Evolutionary conservation across 2,797 vertebrate genomes (phyloP).

Genomic region (Leptodactylus fallax): DNA sequence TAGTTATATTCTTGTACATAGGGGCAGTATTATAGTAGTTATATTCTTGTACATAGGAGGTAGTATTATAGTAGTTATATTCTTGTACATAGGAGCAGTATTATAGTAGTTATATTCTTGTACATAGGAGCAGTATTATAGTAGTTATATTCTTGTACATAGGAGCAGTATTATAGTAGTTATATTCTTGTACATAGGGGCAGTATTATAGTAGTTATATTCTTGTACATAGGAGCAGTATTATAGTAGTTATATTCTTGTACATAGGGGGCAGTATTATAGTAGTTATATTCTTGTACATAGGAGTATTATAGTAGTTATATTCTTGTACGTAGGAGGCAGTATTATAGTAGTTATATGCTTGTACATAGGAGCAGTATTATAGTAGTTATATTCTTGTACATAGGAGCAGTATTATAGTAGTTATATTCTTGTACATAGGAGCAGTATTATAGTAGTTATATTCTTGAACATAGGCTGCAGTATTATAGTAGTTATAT

Average conservation of each 20-base stretch:
- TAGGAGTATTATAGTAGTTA: slow-evolving; percentile 13
- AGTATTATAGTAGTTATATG: too few species aligned
- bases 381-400: too few species aligned
- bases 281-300: slow-evolving; percentile 6
- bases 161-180: too few species aligned
- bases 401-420: too few species aligned
- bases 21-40: too few species aligned
- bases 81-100: neutral
- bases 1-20: neutral
- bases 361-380: too few species aligned
- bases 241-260: slow-evolving; percentile 18
- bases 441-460: too few species aligned
- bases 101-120: neutral
- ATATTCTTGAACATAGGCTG: too few species aligned
- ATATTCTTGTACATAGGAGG: too few species aligned
- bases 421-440: too few species aligned
- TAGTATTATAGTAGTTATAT: neutral
- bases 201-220: slow-evolving; percentile 17
- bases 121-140: neutral
- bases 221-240: slow-evolving; percentile 2
- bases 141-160: neutral
- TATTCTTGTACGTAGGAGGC: neutral
- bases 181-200: too few species aligned
- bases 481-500: slow-evolving; percentile 4
- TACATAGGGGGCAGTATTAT: slow-evolving; percentile 9